Conservation (phyloP, 2,797 vertebrate species). For the Cottoperca gobio region DNA sequence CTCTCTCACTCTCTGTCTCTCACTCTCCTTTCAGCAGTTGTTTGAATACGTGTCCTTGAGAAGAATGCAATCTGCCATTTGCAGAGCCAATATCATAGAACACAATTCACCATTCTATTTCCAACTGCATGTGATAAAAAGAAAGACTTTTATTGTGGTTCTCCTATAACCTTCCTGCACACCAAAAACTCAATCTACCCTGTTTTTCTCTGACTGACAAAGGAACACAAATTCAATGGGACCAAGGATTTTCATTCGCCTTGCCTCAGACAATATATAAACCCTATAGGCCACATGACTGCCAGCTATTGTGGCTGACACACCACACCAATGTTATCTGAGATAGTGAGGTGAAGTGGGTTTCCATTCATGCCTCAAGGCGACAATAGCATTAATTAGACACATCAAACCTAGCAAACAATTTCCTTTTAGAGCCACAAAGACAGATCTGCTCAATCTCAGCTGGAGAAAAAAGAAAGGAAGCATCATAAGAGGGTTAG, state of each 20-base stretch:
- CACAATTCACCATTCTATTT: conserved; percentile 75
- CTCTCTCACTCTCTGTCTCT: conserved; percentile 30
- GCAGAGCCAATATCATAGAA: conserved; percentile 68
- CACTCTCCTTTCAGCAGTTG: conserved; percentile 55
- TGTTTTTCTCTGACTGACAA: conserved; percentile 78
- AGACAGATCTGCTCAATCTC: conserved; percentile 47
- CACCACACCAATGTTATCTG: conserved; percentile 66
- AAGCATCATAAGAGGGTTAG: conserved; percentile 27
- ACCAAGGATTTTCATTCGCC: conserved; percentile 69
- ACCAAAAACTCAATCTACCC: conserved; percentile 79
- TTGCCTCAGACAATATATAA: conserved; percentile 65
- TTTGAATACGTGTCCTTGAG: conserved; percentile 80
- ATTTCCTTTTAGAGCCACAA: conserved; percentile 37
- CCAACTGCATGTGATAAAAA: conserved; percentile 75
- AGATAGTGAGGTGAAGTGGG: conserved; percentile 63
- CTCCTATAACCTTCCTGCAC: conserved; percentile 75
- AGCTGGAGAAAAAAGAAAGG: conserved; percentile 9
- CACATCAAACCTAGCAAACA: conserved; percentile 52
- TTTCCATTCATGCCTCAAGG: conserved; percentile 64
- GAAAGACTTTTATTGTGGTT: conserved; percentile 74
- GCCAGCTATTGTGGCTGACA: conserved; percentile 62
- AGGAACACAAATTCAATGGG: conserved; percentile 78
- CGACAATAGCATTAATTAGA: conserved; percentile 74
- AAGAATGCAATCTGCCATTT: conserved; percentile 76
- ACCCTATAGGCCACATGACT: conserved; percentile 69